phyloP scores from a whole-genome alignment of 1,140 invertebrate genomes.

The Paraescarpia echinospica region DNA sequence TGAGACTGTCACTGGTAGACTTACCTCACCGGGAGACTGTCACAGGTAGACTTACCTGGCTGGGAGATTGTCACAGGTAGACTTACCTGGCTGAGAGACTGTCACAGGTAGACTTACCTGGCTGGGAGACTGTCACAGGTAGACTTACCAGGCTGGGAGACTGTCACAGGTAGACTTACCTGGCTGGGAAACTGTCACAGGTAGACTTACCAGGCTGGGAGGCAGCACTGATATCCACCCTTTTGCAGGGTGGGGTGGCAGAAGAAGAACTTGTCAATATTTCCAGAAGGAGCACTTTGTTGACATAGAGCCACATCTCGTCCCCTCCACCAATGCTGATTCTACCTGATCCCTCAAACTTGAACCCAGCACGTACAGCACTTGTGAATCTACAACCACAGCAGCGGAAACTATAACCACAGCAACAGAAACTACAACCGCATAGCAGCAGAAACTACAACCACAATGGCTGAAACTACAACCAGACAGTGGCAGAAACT shows the following conservation, averaged over 20 bases:
- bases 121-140: background rate
- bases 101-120: background rate
- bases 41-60: background rate
- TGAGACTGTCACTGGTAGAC: background rate
- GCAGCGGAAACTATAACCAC: no score
- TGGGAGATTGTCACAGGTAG: background rate
- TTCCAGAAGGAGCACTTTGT: slow-evolving; percentile 36
- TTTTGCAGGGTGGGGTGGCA: slow-evolving; percentile 33
- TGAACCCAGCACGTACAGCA: slow-evolving; percentile 35
- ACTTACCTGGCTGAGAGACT: background rate
- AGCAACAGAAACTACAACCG: no score
- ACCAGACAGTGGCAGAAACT: no score
- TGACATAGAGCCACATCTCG: slow-evolving; percentile 41
- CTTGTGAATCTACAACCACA: slow-evolving; percentile 36
- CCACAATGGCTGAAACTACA: no score
- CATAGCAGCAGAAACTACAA: no score
- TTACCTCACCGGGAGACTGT: background rate
- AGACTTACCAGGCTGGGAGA: background rate
- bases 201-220: background rate
- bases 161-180: background rate
- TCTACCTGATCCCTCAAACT: slow-evolving; percentile 35
- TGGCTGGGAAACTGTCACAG: background rate
- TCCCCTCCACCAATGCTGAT: slow-evolving; percentile 39
- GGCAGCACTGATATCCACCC: slow-evolving; percentile 34
- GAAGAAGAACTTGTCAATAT: slow-evolving; percentile 22